phyloP scores from a whole-genome alignment of 2,113 vertebrate genomes.

The Rhabdomys dilectus region DNA sequence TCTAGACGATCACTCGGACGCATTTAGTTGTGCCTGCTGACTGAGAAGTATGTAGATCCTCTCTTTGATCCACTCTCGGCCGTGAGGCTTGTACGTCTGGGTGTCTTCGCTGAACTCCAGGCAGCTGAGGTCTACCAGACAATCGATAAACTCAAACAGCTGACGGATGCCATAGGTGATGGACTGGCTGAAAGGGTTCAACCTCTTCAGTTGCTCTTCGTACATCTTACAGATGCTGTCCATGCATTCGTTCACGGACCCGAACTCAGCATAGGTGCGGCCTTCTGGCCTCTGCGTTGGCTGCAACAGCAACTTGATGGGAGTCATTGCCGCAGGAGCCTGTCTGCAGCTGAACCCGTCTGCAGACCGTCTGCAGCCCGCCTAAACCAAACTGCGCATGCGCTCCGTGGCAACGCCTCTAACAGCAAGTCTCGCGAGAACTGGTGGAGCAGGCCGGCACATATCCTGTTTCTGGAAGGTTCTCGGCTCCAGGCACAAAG shows the following conservation, averaged over 20 bases:
- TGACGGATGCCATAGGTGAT: background rate
- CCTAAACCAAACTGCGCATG: background rate
- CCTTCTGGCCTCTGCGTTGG: background rate
- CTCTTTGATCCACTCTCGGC: background rate
- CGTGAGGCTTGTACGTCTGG: background rate
- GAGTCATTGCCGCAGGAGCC: background rate
- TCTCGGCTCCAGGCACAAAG: background rate
- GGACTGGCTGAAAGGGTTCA: background rate
- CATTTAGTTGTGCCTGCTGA: background rate
- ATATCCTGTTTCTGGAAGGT: background rate
- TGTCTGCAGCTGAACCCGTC: fast-evolving
- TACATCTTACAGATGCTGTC: background rate
- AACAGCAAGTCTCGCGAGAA: background rate
- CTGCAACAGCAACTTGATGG: background rate
- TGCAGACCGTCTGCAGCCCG: fast-evolving
- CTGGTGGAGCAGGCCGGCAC: fast-evolving
- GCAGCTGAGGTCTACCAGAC: background rate
- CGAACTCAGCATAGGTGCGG: background rate
- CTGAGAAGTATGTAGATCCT: background rate
- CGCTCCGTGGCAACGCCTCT: background rate
- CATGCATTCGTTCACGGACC: background rate
- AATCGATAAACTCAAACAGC: background rate
- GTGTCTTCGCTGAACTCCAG: background rate
- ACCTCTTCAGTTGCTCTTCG: background rate
- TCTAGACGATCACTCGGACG: background rate